These are phyloP conservation scores for Pterocles gutturalis DNA, from an alignment of 2,113 vertebrate genomes.

Conservation along the genomic window DNA sequence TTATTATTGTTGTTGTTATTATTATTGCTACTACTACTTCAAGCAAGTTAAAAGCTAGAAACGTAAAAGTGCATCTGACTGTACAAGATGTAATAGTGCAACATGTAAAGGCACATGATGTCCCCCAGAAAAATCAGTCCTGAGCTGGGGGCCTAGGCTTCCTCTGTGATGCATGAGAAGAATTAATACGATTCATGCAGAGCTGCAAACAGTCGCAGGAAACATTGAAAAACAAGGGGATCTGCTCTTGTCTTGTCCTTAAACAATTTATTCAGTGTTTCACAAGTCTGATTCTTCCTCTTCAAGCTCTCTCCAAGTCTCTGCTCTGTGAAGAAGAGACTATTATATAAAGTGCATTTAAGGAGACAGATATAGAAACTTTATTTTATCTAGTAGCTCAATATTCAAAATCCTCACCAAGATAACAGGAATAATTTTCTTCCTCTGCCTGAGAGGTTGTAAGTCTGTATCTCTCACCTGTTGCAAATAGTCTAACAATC, in stretches of 20 bases:
- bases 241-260: neutral
- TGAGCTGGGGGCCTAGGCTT: neutral
- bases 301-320: neutral
- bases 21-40: neutral
- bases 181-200: rapidly evolving
- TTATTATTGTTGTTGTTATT: neutral
- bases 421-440: neutral
- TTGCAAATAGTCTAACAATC: neutral
- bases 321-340: neutral
- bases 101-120: neutral
- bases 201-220: neutral
- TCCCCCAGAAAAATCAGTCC: neutral
- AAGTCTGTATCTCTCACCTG: neutral
- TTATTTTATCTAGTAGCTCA: neutral
- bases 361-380: neutral
- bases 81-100: rapidly evolving
- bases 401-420: neutral
- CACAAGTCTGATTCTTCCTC: neutral
- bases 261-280: neutral
- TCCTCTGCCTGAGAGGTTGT: neutral
- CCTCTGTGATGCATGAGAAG: neutral
- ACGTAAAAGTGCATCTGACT: neutral
- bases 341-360: neutral
- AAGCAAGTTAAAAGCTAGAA: neutral
- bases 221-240: neutral